Conservation (phyloP, 2,888 invertebrate genomes). For the Leucania comma region DNA sequence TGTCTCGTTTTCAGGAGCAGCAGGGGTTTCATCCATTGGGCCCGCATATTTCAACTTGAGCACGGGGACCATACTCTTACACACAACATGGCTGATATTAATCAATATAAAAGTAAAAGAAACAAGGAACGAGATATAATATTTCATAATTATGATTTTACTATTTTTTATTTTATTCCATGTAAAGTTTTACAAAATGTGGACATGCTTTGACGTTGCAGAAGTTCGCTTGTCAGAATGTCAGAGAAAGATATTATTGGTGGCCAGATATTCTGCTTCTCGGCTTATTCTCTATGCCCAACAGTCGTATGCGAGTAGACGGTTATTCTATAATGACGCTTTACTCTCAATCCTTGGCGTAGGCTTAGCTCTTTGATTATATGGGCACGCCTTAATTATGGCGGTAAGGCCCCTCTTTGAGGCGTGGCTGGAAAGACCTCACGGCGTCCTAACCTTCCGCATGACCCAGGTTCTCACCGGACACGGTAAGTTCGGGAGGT, state of each 20-base stretch:
- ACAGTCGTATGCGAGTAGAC: not conserved
- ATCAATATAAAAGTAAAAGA: constrained; percentile 36
- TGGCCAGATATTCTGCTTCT: constrained; percentile 25
- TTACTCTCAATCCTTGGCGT: no score
- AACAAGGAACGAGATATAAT: constrained; percentile 43
- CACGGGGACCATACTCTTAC: constrained; percentile 73
- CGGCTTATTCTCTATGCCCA: not conserved
- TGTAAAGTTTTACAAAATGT: constrained; percentile 46
- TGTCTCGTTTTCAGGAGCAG: constrained; percentile 35
- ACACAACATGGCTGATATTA: constrained; percentile 38
- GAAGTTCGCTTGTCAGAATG: not conserved
- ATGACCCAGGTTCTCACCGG: no score
- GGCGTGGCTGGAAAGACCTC: no score
- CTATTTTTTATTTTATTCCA: constrained; percentile 40
- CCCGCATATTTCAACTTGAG: constrained; percentile 64
- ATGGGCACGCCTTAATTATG: no score
- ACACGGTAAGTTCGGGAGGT: no score
- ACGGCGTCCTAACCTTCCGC: no score
- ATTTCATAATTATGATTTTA: constrained; percentile 63
- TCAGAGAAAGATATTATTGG: constrained; percentile 3
- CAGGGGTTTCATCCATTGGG: not conserved
- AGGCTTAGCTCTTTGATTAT: no score
- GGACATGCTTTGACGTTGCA: constrained; percentile 34
- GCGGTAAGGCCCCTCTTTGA: no score
- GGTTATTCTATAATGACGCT: no score